These are phyloP conservation scores for Noctua janthina DNA, from an alignment of 2,888 invertebrate genomes.

Conservation along the genomic window DNA sequence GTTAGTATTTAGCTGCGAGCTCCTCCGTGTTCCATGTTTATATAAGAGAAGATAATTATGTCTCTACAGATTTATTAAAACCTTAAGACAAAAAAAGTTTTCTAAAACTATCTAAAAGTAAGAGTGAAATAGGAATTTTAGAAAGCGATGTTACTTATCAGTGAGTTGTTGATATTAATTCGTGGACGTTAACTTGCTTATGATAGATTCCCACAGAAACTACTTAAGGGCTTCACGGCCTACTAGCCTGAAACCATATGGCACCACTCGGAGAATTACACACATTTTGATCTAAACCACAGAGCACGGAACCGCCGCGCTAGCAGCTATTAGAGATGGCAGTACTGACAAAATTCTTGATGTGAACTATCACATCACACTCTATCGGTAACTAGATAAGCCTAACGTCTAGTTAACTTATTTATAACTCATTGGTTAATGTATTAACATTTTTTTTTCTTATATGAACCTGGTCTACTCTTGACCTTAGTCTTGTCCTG, in stretches of 20 bases:
- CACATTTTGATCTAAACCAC: constrained; percentile 36
- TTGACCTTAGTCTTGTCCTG: no score
- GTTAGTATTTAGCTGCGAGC: no score
- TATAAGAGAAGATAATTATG: no score
- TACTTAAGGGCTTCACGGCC: constrained; percentile 1
- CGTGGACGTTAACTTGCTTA: neutral
- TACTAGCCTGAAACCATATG: constrained; percentile 21
- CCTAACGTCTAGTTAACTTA: no score
- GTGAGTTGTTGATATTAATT: neutral
- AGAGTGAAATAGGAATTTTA: neutral
- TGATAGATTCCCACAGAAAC: neutral
- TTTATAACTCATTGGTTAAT: no score
- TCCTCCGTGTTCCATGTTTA: no score
- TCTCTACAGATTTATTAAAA: neutral
- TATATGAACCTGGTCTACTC: no score
- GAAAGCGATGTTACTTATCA: neutral
- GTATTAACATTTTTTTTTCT: no score
- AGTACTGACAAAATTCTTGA: neutral
- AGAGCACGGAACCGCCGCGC: neutral
- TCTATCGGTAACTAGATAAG: no score
- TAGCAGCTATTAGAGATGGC: neutral
- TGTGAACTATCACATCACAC: neutral
- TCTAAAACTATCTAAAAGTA: neutral
- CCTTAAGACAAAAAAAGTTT: neutral
- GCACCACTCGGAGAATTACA: constrained; percentile 45